A percentile compares a stretch with the other conserved stretches of the same genome.
phyloP scores from a whole-genome alignment of 2,888 invertebrate genomes.

The Oegoconia quadripuncta region DNA sequence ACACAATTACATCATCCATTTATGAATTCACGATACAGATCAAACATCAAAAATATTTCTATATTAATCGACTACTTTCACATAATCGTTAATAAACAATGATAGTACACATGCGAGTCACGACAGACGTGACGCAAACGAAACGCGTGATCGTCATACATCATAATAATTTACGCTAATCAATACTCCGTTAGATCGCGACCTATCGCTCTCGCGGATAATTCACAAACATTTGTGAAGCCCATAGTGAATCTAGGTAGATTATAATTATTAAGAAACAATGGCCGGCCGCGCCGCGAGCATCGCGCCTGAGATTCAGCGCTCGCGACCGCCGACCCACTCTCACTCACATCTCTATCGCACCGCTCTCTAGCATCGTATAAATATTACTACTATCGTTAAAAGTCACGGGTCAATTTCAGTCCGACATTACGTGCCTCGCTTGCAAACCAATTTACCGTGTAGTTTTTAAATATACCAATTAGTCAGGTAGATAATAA shows the following conservation, averaged over 20 bases:
- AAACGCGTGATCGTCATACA: constrained; percentile 39
- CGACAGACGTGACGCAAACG: constrained; percentile 38
- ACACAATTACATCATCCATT: constrained; percentile 60
- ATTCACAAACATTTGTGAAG: constrained; percentile 33
- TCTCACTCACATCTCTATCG: constrained; percentile 38
- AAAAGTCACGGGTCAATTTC: constrained; percentile 58
- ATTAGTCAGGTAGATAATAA: no score
- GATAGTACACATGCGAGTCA: constrained; percentile 52
- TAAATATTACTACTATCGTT: constrained; percentile 36
- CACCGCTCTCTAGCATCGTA: constrained; percentile 41
- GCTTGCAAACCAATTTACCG: constrained; percentile 6
- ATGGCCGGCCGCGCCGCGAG: constrained; percentile 31
- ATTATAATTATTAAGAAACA: constrained; percentile 21
- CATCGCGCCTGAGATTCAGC: constrained; percentile 64
- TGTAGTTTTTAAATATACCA: not conserved
- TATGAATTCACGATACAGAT: constrained; percentile 71
- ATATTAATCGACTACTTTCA: constrained; percentile 67
- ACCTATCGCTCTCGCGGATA: constrained; percentile 28
- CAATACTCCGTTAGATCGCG: constrained; percentile 35
- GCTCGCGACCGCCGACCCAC: constrained; percentile 38
- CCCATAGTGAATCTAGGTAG: constrained; percentile 21
- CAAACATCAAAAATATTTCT: constrained; percentile 74
- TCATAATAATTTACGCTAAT: constrained; percentile 43
- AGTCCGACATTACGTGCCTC: constrained; percentile 40
- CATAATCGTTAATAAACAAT: constrained; percentile 57